Conservation (phyloP, 2,888 invertebrate species). For the Leptura quadrifasciata region DNA sequence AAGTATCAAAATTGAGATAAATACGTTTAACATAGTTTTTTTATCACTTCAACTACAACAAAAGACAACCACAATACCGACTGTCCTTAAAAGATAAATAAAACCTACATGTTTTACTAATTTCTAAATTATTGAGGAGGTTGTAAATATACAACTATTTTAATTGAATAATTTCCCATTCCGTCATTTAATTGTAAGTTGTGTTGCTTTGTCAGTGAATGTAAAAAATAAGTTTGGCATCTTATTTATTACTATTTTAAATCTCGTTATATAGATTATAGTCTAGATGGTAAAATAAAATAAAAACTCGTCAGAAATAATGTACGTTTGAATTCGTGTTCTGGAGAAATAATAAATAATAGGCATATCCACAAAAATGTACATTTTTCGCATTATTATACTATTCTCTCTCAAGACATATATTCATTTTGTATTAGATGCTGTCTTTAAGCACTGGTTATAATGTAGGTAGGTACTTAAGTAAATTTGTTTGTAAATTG, state of each 20-base stretch:
- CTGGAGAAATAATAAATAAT: not conserved
- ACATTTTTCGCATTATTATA: too few species aligned
- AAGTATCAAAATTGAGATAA: not conserved
- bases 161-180: conserved; percentile 27
- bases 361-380: too few species aligned
- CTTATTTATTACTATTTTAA: too few species aligned
- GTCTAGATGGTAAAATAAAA: too few species aligned
- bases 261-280: too few species aligned
- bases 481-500: too few species aligned
- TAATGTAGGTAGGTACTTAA: too few species aligned
- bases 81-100: conserved; percentile 14
- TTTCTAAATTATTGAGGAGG: conserved; percentile 34
- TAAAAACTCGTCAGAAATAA: too few species aligned
- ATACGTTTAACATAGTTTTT: conserved; percentile 11
- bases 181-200: not conserved
- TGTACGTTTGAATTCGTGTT: too few species aligned
- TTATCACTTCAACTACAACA: not conserved
- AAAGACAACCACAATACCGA: not conserved
- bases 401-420: too few species aligned
- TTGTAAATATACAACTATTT: conserved; percentile 19
- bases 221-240: not conserved
- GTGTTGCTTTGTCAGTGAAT: not conserved
- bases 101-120: conserved; percentile 21
- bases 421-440: too few species aligned
- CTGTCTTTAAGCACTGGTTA: too few species aligned